phyloP scores from a whole-genome alignment of 2,113 vertebrate species.

The Ailuropoda melanoleuca region DNA sequence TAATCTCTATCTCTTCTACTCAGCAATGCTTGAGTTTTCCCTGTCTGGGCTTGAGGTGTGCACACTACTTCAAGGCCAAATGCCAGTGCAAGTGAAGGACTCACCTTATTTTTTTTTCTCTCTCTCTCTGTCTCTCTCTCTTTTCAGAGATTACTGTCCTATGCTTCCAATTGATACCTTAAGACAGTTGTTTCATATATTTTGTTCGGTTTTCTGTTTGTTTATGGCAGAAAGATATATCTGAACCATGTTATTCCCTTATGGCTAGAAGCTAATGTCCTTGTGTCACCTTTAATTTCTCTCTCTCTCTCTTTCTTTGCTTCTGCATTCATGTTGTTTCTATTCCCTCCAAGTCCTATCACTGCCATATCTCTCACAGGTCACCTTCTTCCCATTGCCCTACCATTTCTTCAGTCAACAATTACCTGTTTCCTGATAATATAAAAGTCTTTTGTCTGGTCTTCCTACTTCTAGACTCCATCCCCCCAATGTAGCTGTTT shows the following conservation, averaged over 20 bases:
- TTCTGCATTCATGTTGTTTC: not conserved
- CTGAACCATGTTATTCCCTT: not conserved
- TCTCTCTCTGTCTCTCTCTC: not conserved
- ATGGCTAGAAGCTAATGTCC: not conserved
- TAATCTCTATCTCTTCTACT: not conserved
- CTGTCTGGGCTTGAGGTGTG: not conserved
- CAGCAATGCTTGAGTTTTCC: not conserved
- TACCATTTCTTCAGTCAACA: not conserved
- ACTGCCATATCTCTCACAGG: not conserved
- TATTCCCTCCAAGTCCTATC: not conserved
- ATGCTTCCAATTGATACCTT: not conserved
- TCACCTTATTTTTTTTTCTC: not conserved
- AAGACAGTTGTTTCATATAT: not conserved
- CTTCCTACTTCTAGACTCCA: not conserved
- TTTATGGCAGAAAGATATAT: not conserved
- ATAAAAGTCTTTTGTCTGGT: not conserved
- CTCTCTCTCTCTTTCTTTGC: not conserved
- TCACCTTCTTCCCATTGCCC: not conserved
- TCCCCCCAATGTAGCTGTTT: not conserved
- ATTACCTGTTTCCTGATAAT: not conserved
- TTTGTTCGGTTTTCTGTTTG: constrained; percentile 37
- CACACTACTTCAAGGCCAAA: constrained; percentile 43
- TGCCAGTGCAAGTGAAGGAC: not conserved
- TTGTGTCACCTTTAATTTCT: not conserved
- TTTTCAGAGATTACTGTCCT: not conserved